Evolutionary conservation across 1,140 invertebrate species (phyloP).

Genomic region (Ceratoteleas bidentatus): DNA sequence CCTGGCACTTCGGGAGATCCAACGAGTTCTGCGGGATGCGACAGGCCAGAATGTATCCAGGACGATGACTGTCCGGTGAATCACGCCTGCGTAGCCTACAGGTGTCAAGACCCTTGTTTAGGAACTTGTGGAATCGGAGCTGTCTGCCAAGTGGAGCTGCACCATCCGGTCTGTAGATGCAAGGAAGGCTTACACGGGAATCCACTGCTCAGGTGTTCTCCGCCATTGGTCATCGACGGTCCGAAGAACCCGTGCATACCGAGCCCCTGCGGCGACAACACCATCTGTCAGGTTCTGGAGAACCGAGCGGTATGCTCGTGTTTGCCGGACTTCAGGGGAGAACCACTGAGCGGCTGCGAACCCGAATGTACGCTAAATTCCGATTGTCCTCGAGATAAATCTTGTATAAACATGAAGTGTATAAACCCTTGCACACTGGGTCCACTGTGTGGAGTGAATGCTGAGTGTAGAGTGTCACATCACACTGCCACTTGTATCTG

Average conservation of each 20-base stretch:
- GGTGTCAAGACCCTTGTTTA: slow-evolving; percentile 84
- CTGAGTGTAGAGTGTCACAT: slow-evolving; percentile 87
- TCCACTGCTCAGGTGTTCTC: slow-evolving; percentile 87
- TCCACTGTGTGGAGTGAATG: slow-evolving; percentile 88
- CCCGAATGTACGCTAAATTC: slow-evolving; percentile 93
- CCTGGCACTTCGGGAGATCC: slow-evolving; percentile 90
- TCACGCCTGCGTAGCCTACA: slow-evolving; percentile 83
- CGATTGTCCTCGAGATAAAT: slow-evolving; percentile 88
- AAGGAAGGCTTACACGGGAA: slow-evolving; percentile 81
- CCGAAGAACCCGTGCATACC: slow-evolving; percentile 88
- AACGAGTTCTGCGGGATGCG: slow-evolving; percentile 85
- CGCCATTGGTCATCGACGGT: slow-evolving; percentile 90
- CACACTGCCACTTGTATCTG: slow-evolving; percentile 90
- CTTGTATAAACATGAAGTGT: slow-evolving; percentile 89
- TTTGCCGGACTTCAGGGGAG: slow-evolving; percentile 87
- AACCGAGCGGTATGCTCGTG: slow-evolving; percentile 89
- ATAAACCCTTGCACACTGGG: slow-evolving; percentile 87
- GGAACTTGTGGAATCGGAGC: slow-evolving; percentile 83
- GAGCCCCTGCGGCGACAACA: slow-evolving; percentile 89
- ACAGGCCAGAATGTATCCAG: slow-evolving; percentile 81
- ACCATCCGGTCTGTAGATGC: slow-evolving; percentile 84
- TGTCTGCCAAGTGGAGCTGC: slow-evolving; percentile 84
- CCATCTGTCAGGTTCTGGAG: slow-evolving; percentile 88
- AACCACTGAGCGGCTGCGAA: slow-evolving; percentile 85
- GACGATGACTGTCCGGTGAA: slow-evolving; percentile 82